A percentile compares a stretch with the other conserved stretches of the same genome.
These are phyloP conservation scores for Phainopepla nitens DNA, from an alignment of 2,113 vertebrate species.

Conservation along the genomic window DNA sequence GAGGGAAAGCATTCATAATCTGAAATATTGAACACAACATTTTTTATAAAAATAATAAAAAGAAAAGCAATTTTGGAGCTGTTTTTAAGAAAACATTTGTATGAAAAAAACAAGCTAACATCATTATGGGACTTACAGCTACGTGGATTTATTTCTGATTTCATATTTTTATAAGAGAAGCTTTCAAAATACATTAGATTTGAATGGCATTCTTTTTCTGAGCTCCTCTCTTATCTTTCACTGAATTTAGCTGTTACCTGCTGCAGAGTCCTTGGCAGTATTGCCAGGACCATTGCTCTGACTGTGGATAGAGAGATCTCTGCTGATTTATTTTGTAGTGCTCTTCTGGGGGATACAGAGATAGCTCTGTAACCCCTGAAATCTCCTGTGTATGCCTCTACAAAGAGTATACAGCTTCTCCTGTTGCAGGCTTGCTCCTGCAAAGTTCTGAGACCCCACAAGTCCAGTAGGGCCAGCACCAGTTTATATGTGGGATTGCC, in stretches of 20 bases:
- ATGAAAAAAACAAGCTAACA: background rate
- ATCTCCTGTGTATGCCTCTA: background rate
- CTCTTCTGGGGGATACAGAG: fast-evolving
- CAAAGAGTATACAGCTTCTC: background rate
- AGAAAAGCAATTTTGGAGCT: background rate
- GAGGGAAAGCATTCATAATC: background rate
- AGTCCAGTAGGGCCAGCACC: background rate
- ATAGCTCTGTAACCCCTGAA: background rate
- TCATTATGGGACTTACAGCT: background rate
- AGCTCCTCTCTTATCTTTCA: background rate
- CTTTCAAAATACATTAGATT: background rate
- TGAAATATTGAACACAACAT: background rate
- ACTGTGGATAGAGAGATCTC: background rate
- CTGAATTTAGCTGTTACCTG: background rate
- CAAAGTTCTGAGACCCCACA: background rate
- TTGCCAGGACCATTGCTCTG: background rate
- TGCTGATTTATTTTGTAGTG: background rate
- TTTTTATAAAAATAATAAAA: background rate
- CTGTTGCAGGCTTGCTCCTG: background rate
- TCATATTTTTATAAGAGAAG: background rate
- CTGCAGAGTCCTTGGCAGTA: background rate
- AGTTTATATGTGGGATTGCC: background rate
- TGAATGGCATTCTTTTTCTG: background rate
- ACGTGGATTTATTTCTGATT: background rate
- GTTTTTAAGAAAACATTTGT: background rate